A percentile compares a stretch with the other conserved stretches of the same genome.
Conservation (phyloP, 2,113 vertebrate genomes). For the Hydropotes inermis region DNA sequence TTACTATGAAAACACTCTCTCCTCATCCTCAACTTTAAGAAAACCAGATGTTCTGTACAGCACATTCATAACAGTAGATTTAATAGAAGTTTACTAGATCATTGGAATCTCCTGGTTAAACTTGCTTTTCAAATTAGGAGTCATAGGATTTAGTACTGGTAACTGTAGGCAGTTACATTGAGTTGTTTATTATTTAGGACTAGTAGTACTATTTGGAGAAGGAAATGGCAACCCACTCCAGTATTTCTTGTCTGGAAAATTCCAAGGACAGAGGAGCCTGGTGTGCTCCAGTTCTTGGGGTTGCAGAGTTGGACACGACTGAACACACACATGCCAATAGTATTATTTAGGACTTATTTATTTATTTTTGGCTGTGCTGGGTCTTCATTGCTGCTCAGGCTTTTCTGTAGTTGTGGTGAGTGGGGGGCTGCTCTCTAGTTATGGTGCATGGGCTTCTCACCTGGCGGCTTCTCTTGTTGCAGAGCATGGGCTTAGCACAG, state of each 20-base stretch:
- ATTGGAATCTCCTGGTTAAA: background rate
- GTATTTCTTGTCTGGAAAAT: background rate
- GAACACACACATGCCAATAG: background rate
- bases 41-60: background rate
- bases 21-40: background rate
- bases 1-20: background rate
- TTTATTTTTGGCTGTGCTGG: background rate
- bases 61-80: background rate
- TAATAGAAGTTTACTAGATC: background rate
- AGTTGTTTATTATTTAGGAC: background rate
- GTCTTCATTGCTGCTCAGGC: background rate
- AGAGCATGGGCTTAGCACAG: background rate
- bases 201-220: background rate
- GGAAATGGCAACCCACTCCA: background rate
- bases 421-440: background rate
- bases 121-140: background rate
- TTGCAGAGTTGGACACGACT: background rate
- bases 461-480: background rate
- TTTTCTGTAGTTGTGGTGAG: background rate
- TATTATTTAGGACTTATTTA: background rate
- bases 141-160: background rate
- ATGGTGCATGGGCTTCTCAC: background rate
- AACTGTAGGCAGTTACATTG: background rate
- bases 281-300: accelerated
- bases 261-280: background rate